Evolutionary conservation across 92 coral and sea anemone genomes (phyloP), one percentile per base, ranked within the genome.

Genomic region (Porites evermanni): DNA sequence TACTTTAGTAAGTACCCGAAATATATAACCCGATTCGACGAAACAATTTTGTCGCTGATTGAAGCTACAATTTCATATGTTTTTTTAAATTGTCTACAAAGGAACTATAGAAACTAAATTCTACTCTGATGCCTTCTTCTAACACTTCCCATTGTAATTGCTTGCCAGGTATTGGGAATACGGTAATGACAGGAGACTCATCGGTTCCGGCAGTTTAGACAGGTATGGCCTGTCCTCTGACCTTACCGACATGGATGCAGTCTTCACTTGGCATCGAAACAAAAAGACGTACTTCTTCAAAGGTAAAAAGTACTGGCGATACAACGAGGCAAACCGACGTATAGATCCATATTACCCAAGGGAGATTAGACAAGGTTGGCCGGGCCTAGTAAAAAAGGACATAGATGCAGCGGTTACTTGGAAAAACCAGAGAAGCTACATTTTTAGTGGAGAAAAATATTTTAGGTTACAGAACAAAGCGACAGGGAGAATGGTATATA

Each of bases 281-380:
- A 10, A 17, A 2, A 53, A 7, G 64, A 74, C 38, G 16, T 50
- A 74, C 38, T 74, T 74, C 12, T 4, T 74, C 47, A 53, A 14
- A 47, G 24, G 61, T 51, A 20, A 12, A 66, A 23, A 53, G 38
- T 74, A 81, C 72, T 84, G 86, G 84, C 79, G 90, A 67, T 51
- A 53, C 65, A 58, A 61, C 67, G 86, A 81, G 21, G 73, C 1
- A 1, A 54, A 53, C 56, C 51, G 32, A 4, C 64, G 53, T 1
- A 12, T 73, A 3, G 71, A 74, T 53, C 65, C 70, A 51, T 68
- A 64, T 2, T 65, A 74, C 20, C 67, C 67, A 11, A 56, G 12
- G 16, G 16, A 56, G 12, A 56, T 56, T 14, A 56, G 61, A 56
- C 12, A 10, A 8, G 61, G 61, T 56, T 56, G 61, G 61, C 61